These are phyloP conservation scores for Diachrysia chrysitis DNA, from an alignment of 2,888 invertebrate species.

Conservation along the genomic window DNA sequence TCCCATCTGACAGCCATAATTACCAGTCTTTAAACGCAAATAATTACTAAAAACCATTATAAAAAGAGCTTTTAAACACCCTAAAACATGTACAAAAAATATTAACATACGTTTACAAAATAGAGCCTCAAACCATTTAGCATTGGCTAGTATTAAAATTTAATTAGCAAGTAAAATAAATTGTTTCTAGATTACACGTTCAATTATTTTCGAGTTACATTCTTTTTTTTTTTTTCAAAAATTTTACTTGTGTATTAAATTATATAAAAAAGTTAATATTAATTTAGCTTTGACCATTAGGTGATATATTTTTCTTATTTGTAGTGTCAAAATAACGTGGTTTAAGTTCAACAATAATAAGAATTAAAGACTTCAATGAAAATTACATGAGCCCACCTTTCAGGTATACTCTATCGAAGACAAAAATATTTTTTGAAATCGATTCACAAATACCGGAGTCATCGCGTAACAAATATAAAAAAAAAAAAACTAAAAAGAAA, in stretches of 20 bases:
- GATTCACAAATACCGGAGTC: no score
- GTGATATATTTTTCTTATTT: neutral
- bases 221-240: no score
- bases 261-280: neutral
- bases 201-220: conserved; percentile 16
- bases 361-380: no score
- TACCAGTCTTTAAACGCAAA: neutral
- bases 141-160: neutral
- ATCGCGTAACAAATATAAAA: no score
- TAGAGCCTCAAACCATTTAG: neutral
- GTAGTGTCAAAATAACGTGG: conserved; percentile 7
- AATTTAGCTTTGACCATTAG: no score
- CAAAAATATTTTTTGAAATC: no score
- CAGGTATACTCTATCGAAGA: no score
- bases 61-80: neutral
- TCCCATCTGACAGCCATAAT: neutral
- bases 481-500: no score
- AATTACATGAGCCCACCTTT: no score
- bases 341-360: no score
- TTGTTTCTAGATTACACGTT: neutral
- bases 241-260: no score
- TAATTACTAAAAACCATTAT: neutral
- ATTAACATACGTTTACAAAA: neutral
- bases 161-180: neutral
- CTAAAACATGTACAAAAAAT: neutral